Evolutionary conservation across 2,888 invertebrate genomes (phyloP).

Genomic region (Rotaria macrura): DNA sequence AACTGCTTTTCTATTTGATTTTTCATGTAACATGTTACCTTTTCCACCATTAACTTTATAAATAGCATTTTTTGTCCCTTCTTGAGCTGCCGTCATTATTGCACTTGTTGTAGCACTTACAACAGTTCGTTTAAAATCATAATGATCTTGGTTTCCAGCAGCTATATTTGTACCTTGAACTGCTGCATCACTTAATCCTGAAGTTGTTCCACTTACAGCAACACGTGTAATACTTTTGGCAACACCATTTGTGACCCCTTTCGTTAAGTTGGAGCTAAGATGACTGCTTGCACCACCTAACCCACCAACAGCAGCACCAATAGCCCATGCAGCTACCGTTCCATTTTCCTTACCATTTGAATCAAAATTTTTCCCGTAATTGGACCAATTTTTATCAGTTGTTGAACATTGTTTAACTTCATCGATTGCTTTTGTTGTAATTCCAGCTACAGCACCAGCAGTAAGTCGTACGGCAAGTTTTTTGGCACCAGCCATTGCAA

Average conservation of each 20-base stretch:
- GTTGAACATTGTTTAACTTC: constrained; percentile 18
- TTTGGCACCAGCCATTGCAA: not conserved
- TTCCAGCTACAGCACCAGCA: not conserved
- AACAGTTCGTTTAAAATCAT: not conserved
- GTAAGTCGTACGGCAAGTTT: not conserved
- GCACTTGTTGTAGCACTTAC: not conserved
- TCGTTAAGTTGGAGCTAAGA: not conserved
- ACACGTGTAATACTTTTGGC: not conserved
- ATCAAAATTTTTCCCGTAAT: too few relatives aligned
- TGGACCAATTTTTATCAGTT: constrained; percentile 17
- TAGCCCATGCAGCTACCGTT: not conserved
- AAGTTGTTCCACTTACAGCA: not conserved
- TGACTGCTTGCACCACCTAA: not conserved
- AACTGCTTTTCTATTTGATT: not conserved
- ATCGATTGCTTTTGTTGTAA: not conserved
- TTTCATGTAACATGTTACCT: not conserved
- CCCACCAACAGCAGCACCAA: not conserved
- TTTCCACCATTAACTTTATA: not conserved
- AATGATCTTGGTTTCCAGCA: not conserved
- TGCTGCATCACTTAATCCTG: not conserved
- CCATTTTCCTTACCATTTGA: not conserved
- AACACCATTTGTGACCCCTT: not conserved
- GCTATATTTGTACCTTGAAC: not conserved
- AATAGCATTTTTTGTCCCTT: constrained; percentile 2
- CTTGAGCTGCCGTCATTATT: not conserved